Evolutionary conservation across 2,113 vertebrate species (phyloP), one percentile per base, ranked within the genome.

Genomic region (Sminthopsis crassicaudata): DNA sequence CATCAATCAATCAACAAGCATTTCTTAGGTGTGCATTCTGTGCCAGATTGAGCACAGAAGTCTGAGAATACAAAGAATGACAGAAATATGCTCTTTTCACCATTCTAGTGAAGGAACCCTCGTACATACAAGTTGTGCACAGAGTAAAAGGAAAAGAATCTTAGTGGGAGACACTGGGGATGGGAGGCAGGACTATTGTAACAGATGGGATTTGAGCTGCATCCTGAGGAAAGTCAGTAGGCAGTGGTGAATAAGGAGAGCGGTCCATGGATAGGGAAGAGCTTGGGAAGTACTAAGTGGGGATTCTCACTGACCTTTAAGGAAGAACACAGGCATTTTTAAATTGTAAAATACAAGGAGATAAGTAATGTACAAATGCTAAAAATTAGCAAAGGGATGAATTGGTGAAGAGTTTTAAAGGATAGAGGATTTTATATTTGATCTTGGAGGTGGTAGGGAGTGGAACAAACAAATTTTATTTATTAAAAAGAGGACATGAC

Each of bases 41-140:
- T 88, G 25, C 52, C 84, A 95, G 88, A 2, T 46, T 93, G 48
- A 30, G 30, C 91, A 92, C 67, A 93, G 53, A 95, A 55, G 25
- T 46, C 50, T 91, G 55, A 1, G 12, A 36, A 6, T 76, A n/a
- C 36, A n/a, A 76, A 76, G 4, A 76, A 76, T 76, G 60, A n/a
- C 14, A 76, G 36, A 19, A 76, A 36, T 3, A 76, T 76, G 36
- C 14, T 76, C 60, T n/a, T n/a, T 76, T 2, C 27, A 36, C 30
- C 14, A 19, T 76, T 76, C 36, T 76, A 76, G 36, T 76, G n/a
- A 36, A 67, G 60, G n/a, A 84, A 42, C 22, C 67, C 36, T 84
- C 36, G 23, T 42, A 42, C 16, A 84, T 42, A 42, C 16, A 42
- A 84, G 19, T 42, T 42, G 16, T 84, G 42, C 6, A 42, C 19